These are phyloP conservation scores for Zaprionus inermis DNA, from an alignment of 1,140 invertebrate species.

Conservation along the genomic window DNA sequence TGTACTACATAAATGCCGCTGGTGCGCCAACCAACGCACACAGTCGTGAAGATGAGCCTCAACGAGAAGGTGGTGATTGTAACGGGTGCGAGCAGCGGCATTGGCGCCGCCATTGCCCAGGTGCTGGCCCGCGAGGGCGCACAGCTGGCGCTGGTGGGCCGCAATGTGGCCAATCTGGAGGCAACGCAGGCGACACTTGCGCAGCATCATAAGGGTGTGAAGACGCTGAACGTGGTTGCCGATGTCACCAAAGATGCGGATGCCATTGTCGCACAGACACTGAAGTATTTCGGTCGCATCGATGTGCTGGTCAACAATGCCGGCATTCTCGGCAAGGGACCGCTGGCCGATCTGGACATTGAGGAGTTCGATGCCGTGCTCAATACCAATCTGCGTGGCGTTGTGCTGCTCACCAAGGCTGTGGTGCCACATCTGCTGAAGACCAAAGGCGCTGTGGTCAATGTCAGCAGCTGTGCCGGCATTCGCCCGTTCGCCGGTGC, in stretches of 20 bases:
- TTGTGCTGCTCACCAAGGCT: constrained; percentile 93
- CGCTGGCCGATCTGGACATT: constrained; percentile 90
- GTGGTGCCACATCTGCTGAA: constrained; percentile 92
- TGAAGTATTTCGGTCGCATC: constrained; percentile 89
- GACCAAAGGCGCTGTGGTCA: constrained; percentile 94
- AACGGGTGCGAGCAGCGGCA: constrained; percentile 94
- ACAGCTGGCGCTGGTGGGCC: constrained; percentile 88
- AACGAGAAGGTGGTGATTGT: constrained; percentile 89
- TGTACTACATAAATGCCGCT: constrained; percentile 44
- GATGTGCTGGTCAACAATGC: constrained; percentile 95
- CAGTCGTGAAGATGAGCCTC: constrained; percentile 73
- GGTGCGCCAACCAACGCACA: background rate
- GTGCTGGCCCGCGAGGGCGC: constrained; percentile 91
- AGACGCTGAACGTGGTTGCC: constrained; percentile 58
- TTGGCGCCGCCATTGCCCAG: constrained; percentile 92
- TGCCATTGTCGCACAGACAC: constrained; percentile 88
- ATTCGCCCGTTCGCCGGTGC: constrained; percentile 90
- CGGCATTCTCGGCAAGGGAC: constrained; percentile 88
- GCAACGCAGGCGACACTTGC: constrained; percentile 85
- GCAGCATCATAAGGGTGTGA: constrained; percentile 34
- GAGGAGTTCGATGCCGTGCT: constrained; percentile 93
- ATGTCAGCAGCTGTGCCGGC: constrained; percentile 96
- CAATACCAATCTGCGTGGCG: constrained; percentile 92
- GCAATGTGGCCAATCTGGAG: constrained; percentile 88
- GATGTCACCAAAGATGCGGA: constrained; percentile 92